Conservation (phyloP, 2,113 vertebrate genomes). For the Macquaria ambigua region DNA sequence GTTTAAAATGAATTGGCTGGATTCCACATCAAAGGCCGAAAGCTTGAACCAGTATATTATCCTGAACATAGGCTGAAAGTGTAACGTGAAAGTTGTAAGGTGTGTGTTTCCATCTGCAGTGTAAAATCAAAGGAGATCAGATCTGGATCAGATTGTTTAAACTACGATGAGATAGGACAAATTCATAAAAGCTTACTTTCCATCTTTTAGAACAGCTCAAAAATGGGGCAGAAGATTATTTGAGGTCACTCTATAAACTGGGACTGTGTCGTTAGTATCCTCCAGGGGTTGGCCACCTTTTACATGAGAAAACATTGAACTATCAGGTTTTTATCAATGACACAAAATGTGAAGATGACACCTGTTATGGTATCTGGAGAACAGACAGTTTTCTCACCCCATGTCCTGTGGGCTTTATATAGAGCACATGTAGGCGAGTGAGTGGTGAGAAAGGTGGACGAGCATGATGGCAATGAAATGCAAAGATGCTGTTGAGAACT, state of each 20-base stretch:
- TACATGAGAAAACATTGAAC: slow-evolving; percentile 5
- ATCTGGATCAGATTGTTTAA: slow-evolving; percentile 11
- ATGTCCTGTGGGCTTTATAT: neutral
- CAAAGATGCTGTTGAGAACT: neutral
- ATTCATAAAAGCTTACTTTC: slow-evolving; percentile 9
- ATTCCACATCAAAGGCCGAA: slow-evolving; percentile 50
- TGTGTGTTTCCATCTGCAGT: slow-evolving; percentile 14
- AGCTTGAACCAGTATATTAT: slow-evolving; percentile 23
- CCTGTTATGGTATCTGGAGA: neutral
- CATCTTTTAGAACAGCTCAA: neutral
- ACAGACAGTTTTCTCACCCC: slow-evolving; percentile 18
- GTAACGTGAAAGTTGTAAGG: slow-evolving; percentile 3
- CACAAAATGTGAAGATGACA: slow-evolving; percentile 38
- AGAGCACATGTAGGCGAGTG: neutral
- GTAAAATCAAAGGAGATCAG: neutral
- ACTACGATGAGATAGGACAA: neutral
- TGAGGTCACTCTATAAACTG: neutral
- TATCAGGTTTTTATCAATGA: slow-evolving; percentile 13
- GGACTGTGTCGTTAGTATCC: neutral
- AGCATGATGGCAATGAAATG: neutral
- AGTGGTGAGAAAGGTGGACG: neutral
- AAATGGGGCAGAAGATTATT: neutral
- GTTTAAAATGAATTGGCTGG: slow-evolving; percentile 42
- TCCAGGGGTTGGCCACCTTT: neutral
- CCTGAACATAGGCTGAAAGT: slow-evolving; percentile 13